Evolutionary conservation across 2,888 invertebrate species (phyloP), one percentile per base, ranked within the genome.

Genomic region (Drosophila hawaiiensis): DNA sequence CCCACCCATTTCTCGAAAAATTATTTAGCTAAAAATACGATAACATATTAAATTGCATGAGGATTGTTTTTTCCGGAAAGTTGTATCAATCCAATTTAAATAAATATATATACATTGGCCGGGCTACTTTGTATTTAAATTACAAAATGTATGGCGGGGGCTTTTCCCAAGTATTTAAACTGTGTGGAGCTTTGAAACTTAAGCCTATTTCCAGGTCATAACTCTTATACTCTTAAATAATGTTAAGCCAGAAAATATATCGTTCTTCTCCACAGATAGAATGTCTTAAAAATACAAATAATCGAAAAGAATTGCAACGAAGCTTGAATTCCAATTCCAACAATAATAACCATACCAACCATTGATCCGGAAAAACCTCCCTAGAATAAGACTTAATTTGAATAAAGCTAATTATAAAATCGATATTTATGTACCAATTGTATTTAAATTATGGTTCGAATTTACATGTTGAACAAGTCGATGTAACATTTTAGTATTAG

Each of bases 391-490:
- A 61, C 58, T 63, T 82, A 67, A 67, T 67, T 69, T 69, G 52
- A 68, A 69, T 65, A 54, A 76, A 55, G 58, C 66, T 74, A 73
- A 73, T 73, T 69, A 73, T 58, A 56, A 65, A 71, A 60, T 66
- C 58, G 60, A 66, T 70, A 72, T 78, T 65, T 73, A 73, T 70
- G 56, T 82, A 73, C 58, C 69, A 70, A 53, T 68, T 63, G 66
- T 81, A 82, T 63, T 76, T 74, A 83, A 72, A 62, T 63, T 76
- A 81, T 83, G 79, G 74, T 77, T 84, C 84, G 84, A 85, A 85
- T 85, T 87, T 85, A 87, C 66, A 78, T 76, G 68, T 81, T 86
- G 68, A 73, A 70, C 59, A 67, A 77, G 61, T 76, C 58, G 60
- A 76, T 84, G 79, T 87, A 73, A 79, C 60, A 76, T 65, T 73